Conservation (phyloP, 2,113 vertebrate genomes). For the Aleadryas rufinucha region DNA sequence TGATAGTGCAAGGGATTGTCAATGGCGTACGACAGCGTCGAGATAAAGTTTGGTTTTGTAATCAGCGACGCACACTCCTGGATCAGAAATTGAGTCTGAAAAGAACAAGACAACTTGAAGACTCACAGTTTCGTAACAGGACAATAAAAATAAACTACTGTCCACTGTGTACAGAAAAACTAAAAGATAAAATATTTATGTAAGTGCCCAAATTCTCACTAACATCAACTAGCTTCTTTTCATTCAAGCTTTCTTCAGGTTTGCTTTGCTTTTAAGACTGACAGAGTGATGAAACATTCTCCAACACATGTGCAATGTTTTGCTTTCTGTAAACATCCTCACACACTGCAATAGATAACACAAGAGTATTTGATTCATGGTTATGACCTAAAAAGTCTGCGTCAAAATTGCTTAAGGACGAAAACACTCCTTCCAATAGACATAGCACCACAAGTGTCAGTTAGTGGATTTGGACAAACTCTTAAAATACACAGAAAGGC, state of each 20-base stretch:
- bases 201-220: not conserved
- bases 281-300: not conserved
- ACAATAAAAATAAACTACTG: not conserved
- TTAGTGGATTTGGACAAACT: not conserved
- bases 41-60: slow-evolving; percentile 99
- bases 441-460: not conserved
- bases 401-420: not conserved
- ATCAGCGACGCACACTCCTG: slow-evolving; percentile 99
- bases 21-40: slow-evolving; percentile 97
- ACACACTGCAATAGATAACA: not conserved
- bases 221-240: not conserved
- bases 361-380: not conserved
- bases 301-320: not conserved
- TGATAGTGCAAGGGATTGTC: slow-evolving; percentile 99
- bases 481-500: not conserved
- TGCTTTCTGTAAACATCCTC: not conserved
- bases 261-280: not conserved
- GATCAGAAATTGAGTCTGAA: slow-evolving; percentile 99
- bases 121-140: not conserved
- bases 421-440: not conserved
- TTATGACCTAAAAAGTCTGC: not conserved
- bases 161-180: not conserved
- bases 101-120: slow-evolving; percentile 16
- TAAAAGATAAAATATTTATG: not conserved
- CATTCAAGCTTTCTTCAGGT: not conserved